Conservation (phyloP, 2,797 vertebrate species). For the Arnoldichthys spilopterus region DNA sequence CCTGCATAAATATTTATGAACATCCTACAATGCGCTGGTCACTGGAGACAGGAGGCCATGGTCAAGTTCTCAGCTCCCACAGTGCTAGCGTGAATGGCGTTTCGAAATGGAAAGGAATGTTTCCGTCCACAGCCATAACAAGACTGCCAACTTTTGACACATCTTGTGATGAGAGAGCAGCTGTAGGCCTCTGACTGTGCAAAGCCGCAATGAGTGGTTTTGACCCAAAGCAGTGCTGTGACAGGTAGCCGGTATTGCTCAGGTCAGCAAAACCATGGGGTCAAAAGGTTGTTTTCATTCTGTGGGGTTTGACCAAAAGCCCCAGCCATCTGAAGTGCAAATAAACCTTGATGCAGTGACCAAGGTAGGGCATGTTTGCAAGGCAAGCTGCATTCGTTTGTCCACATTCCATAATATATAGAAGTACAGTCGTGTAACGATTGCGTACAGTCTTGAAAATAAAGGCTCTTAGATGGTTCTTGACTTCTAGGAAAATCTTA, state of each 20-base stretch:
- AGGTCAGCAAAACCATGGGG: not conserved
- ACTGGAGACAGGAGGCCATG: not conserved
- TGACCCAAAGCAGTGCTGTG: not conserved
- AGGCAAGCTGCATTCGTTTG: not conserved
- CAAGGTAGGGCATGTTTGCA: not conserved
- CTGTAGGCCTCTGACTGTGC: not conserved
- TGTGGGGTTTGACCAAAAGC: not conserved
- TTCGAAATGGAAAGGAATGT: constrained; percentile 32
- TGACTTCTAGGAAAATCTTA: too few relatives aligned
- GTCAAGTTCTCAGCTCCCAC: constrained; percentile 13
- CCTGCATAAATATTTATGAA: constrained; percentile 21
- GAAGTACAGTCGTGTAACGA: too few relatives aligned
- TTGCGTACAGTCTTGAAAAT: too few relatives aligned
- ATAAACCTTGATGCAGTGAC: not conserved
- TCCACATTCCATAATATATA: not conserved
- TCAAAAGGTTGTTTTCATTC: not conserved
- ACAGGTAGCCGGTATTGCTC: not conserved
- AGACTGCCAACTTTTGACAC: not conserved
- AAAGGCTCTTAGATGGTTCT: too few relatives aligned
- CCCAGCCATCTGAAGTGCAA: not conserved
- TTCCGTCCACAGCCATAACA: not conserved
- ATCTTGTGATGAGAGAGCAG: constrained; percentile 5
- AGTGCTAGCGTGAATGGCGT: not conserved
- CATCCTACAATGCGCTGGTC: not conserved
- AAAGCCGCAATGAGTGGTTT: not conserved